A percentile compares a stretch with the other conserved stretches of the same genome.
These are phyloP conservation scores for Gerris buenoi DNA, from an alignment of 1,140 invertebrate species.

Conservation along the genomic window DNA sequence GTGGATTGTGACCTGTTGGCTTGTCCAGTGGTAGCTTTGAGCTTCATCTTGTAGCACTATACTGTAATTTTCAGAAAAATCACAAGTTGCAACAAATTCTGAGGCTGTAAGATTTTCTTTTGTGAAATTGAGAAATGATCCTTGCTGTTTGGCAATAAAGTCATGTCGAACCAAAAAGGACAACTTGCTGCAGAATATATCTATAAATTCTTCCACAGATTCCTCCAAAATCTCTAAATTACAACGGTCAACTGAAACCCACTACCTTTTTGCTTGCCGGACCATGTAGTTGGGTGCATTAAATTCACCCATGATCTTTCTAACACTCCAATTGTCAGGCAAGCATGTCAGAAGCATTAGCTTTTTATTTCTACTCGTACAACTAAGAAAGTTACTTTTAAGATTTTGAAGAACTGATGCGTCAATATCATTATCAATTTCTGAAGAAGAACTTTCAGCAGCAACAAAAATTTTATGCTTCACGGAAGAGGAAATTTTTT, in stretches of 20 bases:
- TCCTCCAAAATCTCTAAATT: neutral
- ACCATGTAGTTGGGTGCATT: no score
- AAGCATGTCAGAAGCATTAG: no score
- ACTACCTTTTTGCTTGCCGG: no score
- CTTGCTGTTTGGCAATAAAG: neutral
- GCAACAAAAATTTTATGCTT: no score
- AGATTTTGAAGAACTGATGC: no score
- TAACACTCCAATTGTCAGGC: no score
- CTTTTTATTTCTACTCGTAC: no score
- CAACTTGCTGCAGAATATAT: neutral
- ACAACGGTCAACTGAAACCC: neutral
- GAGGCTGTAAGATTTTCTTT: neutral
- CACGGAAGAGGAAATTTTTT: no score
- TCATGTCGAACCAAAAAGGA: neutral
- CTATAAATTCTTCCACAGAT: neutral
- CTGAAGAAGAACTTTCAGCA: no score
- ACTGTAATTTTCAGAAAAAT: slow-evolving; percentile 2
- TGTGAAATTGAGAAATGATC: neutral
- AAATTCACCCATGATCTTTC: no score
- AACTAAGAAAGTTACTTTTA: no score
- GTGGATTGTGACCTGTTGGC: neutral
- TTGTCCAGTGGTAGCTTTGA: slow-evolving; percentile 1
- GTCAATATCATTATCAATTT: no score
- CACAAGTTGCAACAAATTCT: neutral
- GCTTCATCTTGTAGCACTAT: neutral